Conservation (phyloP, 2,888 invertebrate species). For the Meghimatium bilineatum region DNA sequence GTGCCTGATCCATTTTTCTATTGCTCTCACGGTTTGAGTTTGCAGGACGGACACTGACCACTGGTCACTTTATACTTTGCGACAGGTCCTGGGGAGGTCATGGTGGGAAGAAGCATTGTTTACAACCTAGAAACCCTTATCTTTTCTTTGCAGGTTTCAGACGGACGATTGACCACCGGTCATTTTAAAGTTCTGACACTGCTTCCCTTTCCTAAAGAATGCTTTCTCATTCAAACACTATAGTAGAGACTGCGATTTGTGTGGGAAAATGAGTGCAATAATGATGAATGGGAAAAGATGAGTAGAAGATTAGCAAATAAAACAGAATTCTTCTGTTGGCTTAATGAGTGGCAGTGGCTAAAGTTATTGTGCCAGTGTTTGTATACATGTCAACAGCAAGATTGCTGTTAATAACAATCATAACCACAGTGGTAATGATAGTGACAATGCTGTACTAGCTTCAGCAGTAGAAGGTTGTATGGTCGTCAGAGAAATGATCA, state of each 20-base stretch:
- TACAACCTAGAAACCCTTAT: constrained; percentile 34
- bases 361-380: background rate
- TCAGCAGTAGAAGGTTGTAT: no score
- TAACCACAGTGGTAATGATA: background rate
- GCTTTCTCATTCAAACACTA: constrained; percentile 4
- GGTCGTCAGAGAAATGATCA: no score
- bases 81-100: constrained; percentile 20
- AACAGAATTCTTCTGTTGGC: background rate
- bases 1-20: background rate
- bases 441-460: background rate
- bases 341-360: background rate
- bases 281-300: constrained; percentile 20
- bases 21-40: constrained; percentile 3
- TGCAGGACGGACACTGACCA: constrained; percentile 33
- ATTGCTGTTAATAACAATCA: background rate
- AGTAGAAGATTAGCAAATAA: constrained; percentile 11
- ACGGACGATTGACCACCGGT: constrained; percentile 41
- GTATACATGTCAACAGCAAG: background rate
- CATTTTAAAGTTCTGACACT: constrained; percentile 32
- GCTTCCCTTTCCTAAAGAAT: background rate
- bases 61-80: constrained; percentile 39
- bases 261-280: background rate
- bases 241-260: background rate
- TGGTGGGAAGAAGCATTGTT: constrained; percentile 14
- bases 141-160: constrained; percentile 38